phyloP scores from a whole-genome alignment of 2,888 invertebrate species.

The Schizotus pectinicornis region DNA sequence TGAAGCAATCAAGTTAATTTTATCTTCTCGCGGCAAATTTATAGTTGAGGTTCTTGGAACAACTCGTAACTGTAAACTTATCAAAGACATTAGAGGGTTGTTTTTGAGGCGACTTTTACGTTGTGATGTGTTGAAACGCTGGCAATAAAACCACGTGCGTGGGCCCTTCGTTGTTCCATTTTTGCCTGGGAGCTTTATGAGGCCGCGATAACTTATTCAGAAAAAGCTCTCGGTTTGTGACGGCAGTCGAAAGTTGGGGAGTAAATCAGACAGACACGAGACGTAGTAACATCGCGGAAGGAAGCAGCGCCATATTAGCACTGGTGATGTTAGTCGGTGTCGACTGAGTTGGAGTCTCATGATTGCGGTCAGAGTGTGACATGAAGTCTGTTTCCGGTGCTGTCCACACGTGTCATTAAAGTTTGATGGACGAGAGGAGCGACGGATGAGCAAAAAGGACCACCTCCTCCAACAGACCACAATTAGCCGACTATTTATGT shows the following conservation, averaged over 20 bases:
- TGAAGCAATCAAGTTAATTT: no score
- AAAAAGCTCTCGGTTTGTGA: slow-evolving; percentile 5
- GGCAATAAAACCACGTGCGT: no score
- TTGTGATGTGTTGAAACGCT: no score
- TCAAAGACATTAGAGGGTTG: no score
- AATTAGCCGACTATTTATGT: slow-evolving; percentile 29
- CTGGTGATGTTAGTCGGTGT: slow-evolving; percentile 15
- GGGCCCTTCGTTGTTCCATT: no score
- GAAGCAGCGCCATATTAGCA: slow-evolving; percentile 17
- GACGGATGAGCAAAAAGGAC: slow-evolving; percentile 34
- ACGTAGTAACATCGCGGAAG: slow-evolving; percentile 10
- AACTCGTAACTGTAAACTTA: no score
- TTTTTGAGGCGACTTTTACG: no score
- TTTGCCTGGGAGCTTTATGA: no score
- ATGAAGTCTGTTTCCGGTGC: slow-evolving; percentile 28
- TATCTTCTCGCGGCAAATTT: no score
- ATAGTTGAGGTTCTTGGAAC: no score
- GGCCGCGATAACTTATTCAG: no score
- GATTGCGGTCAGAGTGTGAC: slow-evolving; percentile 28
- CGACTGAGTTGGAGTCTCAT: slow-evolving; percentile 17
- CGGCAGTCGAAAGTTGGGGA: neutral
- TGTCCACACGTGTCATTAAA: slow-evolving; percentile 26
- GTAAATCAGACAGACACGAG: slow-evolving; percentile 1
- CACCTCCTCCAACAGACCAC: slow-evolving; percentile 32
- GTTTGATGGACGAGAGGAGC: slow-evolving; percentile 27